phyloP scores from a whole-genome alignment of 1,140 invertebrate species.

The Monochamus saltuarius region DNA sequence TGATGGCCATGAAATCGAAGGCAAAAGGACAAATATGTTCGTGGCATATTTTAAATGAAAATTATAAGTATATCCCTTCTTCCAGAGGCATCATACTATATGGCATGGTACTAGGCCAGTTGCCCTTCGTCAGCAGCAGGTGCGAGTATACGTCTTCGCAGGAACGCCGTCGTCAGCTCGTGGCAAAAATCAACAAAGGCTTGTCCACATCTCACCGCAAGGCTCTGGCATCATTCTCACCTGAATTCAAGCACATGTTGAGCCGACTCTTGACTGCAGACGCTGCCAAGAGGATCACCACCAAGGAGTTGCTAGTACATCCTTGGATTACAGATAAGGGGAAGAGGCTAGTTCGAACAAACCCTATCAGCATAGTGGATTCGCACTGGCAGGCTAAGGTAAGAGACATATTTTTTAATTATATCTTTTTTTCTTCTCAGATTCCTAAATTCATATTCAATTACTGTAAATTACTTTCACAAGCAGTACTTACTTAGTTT shows the following conservation, averaged over 20 bases:
- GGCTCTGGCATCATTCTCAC: slow-evolving; percentile 49
- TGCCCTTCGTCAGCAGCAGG: slow-evolving; percentile 62
- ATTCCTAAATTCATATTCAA: too few relatives aligned
- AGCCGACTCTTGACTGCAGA: slow-evolving; percentile 41
- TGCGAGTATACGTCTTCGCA: slow-evolving; percentile 55
- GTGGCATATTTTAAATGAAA: too few relatives aligned
- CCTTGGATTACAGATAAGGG: slow-evolving; percentile 50
- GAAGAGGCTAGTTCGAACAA: slow-evolving; percentile 36
- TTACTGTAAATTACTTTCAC: too few relatives aligned
- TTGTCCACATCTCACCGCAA: slow-evolving; percentile 55
- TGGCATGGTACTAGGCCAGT: slow-evolving; percentile 56
- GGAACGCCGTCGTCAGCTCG: slow-evolving; percentile 59
- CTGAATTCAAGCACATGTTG: slow-evolving; percentile 44
- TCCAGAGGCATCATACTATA: slow-evolving; percentile 27
- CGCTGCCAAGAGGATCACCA: slow-evolving; percentile 40
- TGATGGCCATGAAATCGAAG: too few relatives aligned
- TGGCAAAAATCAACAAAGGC: slow-evolving; percentile 65
- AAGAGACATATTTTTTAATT: slow-evolving; percentile 13
- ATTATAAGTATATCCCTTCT: neutral
- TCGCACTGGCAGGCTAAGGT: slow-evolving; percentile 21
- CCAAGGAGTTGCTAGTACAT: slow-evolving; percentile 42
- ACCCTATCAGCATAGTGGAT: slow-evolving; percentile 41
- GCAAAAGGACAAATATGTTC: too few relatives aligned
- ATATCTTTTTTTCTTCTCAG: slow-evolving; percentile 8
- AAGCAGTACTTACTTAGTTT: too few relatives aligned